Evolutionary conservation across 2,113 vertebrate species (phyloP).

Genomic region (Chaetodon trifascialis): DNA sequence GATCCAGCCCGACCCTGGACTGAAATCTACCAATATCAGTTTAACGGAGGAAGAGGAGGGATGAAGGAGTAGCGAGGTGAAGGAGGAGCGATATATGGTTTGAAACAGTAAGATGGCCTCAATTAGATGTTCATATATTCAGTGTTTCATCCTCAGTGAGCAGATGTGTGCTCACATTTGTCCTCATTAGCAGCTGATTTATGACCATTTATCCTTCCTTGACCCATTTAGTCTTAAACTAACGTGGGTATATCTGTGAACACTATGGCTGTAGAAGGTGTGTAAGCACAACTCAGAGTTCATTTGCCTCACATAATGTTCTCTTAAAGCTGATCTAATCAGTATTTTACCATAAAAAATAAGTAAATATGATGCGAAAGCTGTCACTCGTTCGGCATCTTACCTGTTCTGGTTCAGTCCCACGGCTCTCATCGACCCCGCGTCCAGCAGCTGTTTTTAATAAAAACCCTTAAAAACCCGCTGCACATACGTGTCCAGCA

Average conservation of each 20-base stretch:
- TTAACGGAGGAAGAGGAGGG: conserved; percentile 11
- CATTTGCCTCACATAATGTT: not conserved
- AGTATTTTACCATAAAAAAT: not conserved
- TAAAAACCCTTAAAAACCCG: no score
- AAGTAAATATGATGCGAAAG: no score
- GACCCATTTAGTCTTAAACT: conserved; percentile 53
- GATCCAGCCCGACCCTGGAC: not conserved
- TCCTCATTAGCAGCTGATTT: conserved; percentile 63
- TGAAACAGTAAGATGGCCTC: conserved; percentile 36
- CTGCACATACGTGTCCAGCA: no score
- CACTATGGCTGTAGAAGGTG: not conserved
- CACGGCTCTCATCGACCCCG: no score
- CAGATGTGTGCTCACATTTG: conserved; percentile 50
- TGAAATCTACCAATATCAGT: conserved; percentile 12
- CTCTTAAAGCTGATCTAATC: not conserved
- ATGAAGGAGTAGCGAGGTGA: not conserved
- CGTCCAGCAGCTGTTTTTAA: no score
- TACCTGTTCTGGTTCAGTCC: no score
- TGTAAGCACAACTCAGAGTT: not conserved
- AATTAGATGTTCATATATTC: conserved; percentile 25
- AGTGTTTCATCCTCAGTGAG: conserved; percentile 47
- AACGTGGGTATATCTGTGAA: not conserved
- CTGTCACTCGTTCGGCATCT: no score
- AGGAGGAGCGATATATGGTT: not conserved
- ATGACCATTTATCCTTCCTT: conserved; percentile 61